Evolutionary conservation across 2,113 vertebrate species (phyloP).

Genomic region (Oryctolagus cuniculus): DNA sequence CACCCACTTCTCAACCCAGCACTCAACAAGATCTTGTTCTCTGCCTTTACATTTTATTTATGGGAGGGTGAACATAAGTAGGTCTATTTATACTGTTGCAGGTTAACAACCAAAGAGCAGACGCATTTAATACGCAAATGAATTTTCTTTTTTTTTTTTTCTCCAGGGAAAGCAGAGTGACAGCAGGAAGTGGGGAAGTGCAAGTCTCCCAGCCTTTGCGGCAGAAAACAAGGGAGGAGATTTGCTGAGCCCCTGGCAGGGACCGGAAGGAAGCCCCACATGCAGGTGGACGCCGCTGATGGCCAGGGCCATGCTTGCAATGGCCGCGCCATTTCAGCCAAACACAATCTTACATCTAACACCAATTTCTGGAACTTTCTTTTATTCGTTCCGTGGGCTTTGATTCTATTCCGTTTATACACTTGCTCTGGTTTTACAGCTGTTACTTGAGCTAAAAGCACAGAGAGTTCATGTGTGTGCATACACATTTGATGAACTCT

Average conservation of each 20-base stretch:
- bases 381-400: background rate
- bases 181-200: background rate
- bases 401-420: background rate
- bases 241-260: background rate
- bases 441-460: background rate
- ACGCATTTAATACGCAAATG: background rate
- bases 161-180: background rate
- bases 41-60: background rate
- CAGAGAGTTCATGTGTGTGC: background rate
- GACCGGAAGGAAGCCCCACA: too few relatives aligned
- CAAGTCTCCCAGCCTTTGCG: background rate
- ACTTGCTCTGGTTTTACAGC: background rate
- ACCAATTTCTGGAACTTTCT: background rate
- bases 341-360: background rate
- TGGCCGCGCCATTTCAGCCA: too few relatives aligned
- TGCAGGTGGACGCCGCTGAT: too few relatives aligned
- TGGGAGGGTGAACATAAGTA: background rate
- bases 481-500: background rate
- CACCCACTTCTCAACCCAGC: background rate
- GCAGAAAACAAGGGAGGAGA: background rate
- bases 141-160: too few relatives aligned
- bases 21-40: background rate
- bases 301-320: fast-evolving
- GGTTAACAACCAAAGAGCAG: background rate
- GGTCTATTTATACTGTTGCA: background rate